Evolutionary conservation across 2,888 invertebrate genomes (phyloP), one percentile per base, ranked within the genome.

Genomic region (Ochlodes sylvanus): DNA sequence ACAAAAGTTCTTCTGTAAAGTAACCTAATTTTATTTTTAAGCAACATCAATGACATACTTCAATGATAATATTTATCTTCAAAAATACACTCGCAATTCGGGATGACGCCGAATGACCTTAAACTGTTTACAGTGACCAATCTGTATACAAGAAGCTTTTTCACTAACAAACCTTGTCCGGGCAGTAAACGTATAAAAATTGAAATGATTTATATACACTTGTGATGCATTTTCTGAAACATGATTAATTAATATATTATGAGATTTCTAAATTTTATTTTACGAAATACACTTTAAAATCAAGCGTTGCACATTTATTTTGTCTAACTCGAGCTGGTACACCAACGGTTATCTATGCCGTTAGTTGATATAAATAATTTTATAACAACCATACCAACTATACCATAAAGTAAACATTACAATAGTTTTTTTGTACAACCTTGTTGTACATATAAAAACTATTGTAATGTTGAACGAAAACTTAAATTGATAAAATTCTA

Each of bases 21-120:
- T 38, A 9, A 38, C 3, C 12, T 38, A 38, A 38, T 38, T 38
- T 12, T 38, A 38, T 38, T 10, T 38, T 10, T 38, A 38, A 12
- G 38, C 38, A 38, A 38, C 38, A 67, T 68, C 63, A 66, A 55
- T 68, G 68, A 68, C 62, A 52, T 65, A 52, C 38, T 61, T 47
- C 38, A 73, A 47, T 70, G 69, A 75, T 75, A 80, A 79, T 81
- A 75, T 82, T 80, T 82, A 82, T 56, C 44, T 63, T 47, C 5
- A 27, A 19, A 47, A 32, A 38, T 42, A 42, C n/a, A 19, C 41
- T 19, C 66, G 69, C 70, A 69, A 73, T 75, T 77, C 73, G 63
- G 71, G 15, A 44, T 14, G 60, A 60, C 27, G 60, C 32, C 27
- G n/a, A 44, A 44, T 10, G 12, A 47, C 44, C 6, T 47, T n/a